A percentile compares a stretch with the other conserved stretches of the same genome.
Conservation (phyloP, 1,140 invertebrate species). For the Venturia canescens region DNA sequence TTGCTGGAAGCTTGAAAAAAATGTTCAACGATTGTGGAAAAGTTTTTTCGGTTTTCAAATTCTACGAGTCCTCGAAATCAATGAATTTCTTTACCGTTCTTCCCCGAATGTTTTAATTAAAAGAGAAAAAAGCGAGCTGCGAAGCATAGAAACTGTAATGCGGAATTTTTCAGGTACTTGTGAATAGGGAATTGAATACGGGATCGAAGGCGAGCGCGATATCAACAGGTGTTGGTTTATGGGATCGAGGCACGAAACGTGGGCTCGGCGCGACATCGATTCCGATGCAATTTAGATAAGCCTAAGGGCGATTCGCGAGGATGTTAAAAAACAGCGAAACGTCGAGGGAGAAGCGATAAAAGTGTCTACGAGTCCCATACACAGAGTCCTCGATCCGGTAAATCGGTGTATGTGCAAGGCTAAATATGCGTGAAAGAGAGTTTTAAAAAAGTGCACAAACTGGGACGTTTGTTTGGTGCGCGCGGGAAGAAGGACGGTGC, state of each 20-base stretch:
- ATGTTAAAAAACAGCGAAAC: slow-evolving; percentile 64
- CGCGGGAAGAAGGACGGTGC: slow-evolving; percentile 10
- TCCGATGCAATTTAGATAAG: slow-evolving; percentile 77
- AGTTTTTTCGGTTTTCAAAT: too few relatives aligned
- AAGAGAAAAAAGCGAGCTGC: too few relatives aligned
- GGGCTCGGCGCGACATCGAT: slow-evolving; percentile 71
- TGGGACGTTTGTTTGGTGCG: too few relatives aligned
- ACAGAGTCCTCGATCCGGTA: slow-evolving; percentile 44
- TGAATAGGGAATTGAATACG: too few relatives aligned
- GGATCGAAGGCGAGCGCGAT: slow-evolving; percentile 45
- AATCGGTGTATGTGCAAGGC: slow-evolving; percentile 42
- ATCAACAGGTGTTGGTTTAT: slow-evolving; percentile 74
- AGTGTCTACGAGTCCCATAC: slow-evolving; percentile 47
- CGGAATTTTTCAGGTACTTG: too few relatives aligned
- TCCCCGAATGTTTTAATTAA: too few relatives aligned
- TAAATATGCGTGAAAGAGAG: slow-evolving; percentile 50
- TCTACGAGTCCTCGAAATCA: too few relatives aligned
- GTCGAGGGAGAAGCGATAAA: slow-evolving; percentile 57
- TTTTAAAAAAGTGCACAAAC: background rate
- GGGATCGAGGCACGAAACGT: slow-evolving; percentile 67
- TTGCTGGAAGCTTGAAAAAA: too few relatives aligned
- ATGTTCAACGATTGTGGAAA: too few relatives aligned
- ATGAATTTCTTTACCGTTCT: too few relatives aligned
- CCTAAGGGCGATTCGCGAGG: slow-evolving; percentile 69
- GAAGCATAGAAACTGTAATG: too few relatives aligned